Base-by-base conservation (phyloP, 2,113 vertebrate species). In the Heteronetta atricapilla region DNA sequence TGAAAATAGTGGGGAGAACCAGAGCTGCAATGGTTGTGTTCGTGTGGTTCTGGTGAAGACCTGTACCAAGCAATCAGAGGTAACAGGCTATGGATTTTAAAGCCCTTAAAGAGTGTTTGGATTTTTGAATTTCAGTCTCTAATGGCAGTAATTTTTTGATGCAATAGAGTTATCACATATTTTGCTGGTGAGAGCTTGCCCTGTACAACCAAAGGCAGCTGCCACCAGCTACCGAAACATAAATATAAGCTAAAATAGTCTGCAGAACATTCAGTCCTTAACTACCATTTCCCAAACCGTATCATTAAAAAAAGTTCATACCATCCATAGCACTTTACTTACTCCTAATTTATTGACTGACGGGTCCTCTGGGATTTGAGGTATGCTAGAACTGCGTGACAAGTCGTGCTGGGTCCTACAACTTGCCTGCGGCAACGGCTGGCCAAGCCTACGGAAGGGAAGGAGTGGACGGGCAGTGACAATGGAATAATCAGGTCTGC, bases 11-110 rank as follows among this genome's bases (percentile, higher is more conserved):
- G 2, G 38, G 53, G 69, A 59, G 53, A 48, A 48, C 38, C 1
- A 4, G 58, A 42, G 52, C 13, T 42, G 58, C 42, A 13, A 15
- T 1, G 19, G 23, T 15, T 0, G 0, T 20, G 7, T 3, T 63
- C 77, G 29, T 42, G 42, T 59, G 69, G 60, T 59, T 56, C 31
- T 56, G 73, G 63, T 16, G 62, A 72, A n/a, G 20, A 22, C 34
- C 42, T 59, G 18, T 5, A 18, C 69, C 19, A n/a, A 81, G n/a
- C 10, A 55, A 26, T 6, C 59, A 68, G 36, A 59, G 64, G 38
- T 33, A 59, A 18, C 20, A 66, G n/a, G 19, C 9, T 17, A 25
- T 4, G 16, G 48, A 33, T 58, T 88, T 78, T 18, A 62, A 87
- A 63, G 36, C 25, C 67, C 23, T 67, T 72, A 10, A 52, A 46